phyloP scores from a whole-genome alignment of 2,888 invertebrate species.

The Pherbina coryleti region DNA sequence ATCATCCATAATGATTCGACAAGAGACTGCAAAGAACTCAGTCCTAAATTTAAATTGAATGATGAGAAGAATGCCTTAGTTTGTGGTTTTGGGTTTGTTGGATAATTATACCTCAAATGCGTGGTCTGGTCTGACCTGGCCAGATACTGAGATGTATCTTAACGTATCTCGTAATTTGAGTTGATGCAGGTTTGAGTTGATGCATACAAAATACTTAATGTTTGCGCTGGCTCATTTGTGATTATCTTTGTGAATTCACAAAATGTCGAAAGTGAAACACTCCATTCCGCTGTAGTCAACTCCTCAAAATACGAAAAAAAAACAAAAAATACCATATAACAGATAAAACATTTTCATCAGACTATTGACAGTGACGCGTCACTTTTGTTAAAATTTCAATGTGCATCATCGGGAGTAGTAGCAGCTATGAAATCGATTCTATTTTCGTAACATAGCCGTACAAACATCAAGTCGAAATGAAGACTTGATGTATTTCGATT shows the following conservation, averaged over 20 bases:
- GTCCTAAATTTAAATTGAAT: slow-evolving; percentile 32
- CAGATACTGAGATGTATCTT: slow-evolving; percentile 34
- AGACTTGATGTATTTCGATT: slow-evolving; percentile 47
- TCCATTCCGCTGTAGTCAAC: not conserved
- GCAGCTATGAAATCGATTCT: slow-evolving; percentile 49
- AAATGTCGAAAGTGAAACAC: slow-evolving; percentile 21
- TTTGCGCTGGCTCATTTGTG: not conserved
- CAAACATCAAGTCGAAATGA: slow-evolving; percentile 64
- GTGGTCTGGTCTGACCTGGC: not conserved
- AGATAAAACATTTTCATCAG: slow-evolving; percentile 24
- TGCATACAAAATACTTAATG: not conserved
- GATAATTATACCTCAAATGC: slow-evolving; percentile 36
- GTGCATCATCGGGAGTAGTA: slow-evolving; percentile 12
- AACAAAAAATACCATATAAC: not conserved
- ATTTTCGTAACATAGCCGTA: slow-evolving; percentile 67
- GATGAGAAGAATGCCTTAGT: slow-evolving; percentile 13
- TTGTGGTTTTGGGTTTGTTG: slow-evolving; percentile 20
- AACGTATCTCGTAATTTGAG: slow-evolving; percentile 68
- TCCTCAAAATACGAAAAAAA: slow-evolving; percentile 2
- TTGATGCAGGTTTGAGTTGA: slow-evolving; percentile 40
- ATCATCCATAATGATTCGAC: slow-evolving; percentile 64
- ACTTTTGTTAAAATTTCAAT: slow-evolving; percentile 55
- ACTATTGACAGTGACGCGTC: slow-evolving; percentile 67
- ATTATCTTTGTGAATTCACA: slow-evolving; percentile 7
- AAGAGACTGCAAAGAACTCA: slow-evolving; percentile 39